phyloP scores from a whole-genome alignment of 2,888 invertebrate genomes.

The Tenthredo mesomela region DNA sequence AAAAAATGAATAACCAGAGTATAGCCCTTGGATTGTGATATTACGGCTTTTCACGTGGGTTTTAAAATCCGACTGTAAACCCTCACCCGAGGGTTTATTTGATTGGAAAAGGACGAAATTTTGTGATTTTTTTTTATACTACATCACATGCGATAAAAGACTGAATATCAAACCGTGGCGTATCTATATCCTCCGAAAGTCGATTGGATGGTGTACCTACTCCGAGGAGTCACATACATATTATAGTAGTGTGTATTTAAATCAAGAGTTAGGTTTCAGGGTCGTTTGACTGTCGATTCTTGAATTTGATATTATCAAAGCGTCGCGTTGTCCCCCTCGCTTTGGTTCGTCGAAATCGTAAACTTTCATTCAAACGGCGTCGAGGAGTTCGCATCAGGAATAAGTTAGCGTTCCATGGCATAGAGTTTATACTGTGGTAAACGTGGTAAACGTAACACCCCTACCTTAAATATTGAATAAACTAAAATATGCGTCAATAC shows the following conservation, averaged over 20 bases:
- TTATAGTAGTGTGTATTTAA: not conserved
- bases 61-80: not conserved
- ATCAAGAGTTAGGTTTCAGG: conserved; percentile 3
- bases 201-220: not conserved
- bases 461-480: not conserved
- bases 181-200: not conserved
- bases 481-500: not conserved
- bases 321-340: not conserved
- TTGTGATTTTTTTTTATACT: not conserved
- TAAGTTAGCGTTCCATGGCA: conserved; percentile 17
- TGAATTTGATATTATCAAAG: conserved; percentile 15
- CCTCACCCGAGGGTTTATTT: not conserved
- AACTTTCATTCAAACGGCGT: conserved; percentile 14
- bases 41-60: conserved; percentile 2
- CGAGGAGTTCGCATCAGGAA: conserved; percentile 24
- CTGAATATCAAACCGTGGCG: not conserved
- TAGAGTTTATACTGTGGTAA: not conserved
- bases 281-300: conserved; percentile 14
- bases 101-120: not conserved
- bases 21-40: not conserved
- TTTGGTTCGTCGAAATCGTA: not conserved
- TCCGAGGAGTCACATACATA: not conserved
- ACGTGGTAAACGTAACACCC: not conserved
- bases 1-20: not conserved
- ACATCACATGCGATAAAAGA: not conserved